Conservation (phyloP, 2,888 invertebrate genomes). For the Tetragnatha montana region DNA sequence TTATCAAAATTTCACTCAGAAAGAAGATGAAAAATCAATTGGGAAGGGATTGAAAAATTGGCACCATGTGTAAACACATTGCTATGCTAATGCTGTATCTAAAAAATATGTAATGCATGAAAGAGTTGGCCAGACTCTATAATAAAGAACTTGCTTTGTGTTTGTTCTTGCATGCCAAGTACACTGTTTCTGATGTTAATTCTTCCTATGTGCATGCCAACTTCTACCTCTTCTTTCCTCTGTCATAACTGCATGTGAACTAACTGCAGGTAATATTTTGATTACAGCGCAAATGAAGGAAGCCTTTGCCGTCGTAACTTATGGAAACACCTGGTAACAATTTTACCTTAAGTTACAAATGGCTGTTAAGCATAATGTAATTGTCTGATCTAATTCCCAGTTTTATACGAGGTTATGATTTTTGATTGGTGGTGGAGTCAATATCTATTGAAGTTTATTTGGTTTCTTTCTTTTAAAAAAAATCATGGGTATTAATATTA, state of each 20-base stretch:
- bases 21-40: too few species aligned
- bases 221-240: conserved; percentile 20
- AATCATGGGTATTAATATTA: too few species aligned
- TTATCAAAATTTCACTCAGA: too few species aligned
- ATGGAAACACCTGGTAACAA: conserved; percentile 61
- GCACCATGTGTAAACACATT: background rate
- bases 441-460: too few species aligned
- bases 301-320: conserved; percentile 38
- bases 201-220: conserved; percentile 19
- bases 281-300: conserved; percentile 66
- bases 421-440: too few species aligned
- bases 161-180: conserved; percentile 1
- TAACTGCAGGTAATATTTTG: conserved; percentile 43
- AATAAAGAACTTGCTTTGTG: background rate
- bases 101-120: background rate
- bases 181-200: background rate
- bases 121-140: background rate
- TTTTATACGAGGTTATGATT: too few species aligned
- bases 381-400: too few species aligned
- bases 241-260: conserved; percentile 53
- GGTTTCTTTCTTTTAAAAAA: too few species aligned
- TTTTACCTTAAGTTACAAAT: conserved; percentile 31
- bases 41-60: background rate
- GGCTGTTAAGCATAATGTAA: background rate
- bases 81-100: background rate